A percentile compares a stretch with the other conserved stretches of the same genome.
Evolutionary conservation across 2,113 vertebrate genomes (phyloP).

Genomic region (Calonectris borealis): DNA sequence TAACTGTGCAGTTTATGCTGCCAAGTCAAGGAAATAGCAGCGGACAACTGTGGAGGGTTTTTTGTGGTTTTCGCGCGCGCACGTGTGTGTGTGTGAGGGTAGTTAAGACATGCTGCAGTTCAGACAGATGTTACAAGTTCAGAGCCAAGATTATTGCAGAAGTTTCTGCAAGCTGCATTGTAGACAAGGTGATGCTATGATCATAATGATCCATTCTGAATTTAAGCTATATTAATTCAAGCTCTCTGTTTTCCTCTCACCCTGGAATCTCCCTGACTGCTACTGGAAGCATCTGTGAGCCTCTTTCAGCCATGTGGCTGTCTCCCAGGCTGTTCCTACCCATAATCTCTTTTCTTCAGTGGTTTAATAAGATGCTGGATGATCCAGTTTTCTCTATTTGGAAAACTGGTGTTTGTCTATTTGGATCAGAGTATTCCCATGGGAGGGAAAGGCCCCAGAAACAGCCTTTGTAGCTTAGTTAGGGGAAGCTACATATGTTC

Average conservation of each 20-base stretch:
- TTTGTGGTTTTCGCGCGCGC: not conserved
- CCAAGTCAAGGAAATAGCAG: not conserved
- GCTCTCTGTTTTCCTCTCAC: not conserved
- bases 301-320: rapidly evolving
- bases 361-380: not conserved
- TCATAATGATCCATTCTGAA: not conserved
- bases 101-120: not conserved
- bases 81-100: too few species aligned
- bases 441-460: not conserved
- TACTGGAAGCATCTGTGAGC: not conserved
- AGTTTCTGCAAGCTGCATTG: not conserved
- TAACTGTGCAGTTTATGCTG: not conserved
- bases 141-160: not conserved
- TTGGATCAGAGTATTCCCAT: not conserved
- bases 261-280: not conserved
- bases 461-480: not conserved
- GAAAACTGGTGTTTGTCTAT: not conserved
- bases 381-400: not conserved
- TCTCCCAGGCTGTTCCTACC: not conserved
- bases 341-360: not conserved
- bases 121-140: not conserved
- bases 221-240: not conserved
- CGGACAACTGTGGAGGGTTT: not conserved
- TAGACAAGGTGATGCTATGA: not conserved
- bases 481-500: not conserved